These are phyloP conservation scores for Lissonota sp. DNA, from an alignment of 2,888 invertebrate species.

Conservation along the genomic window DNA sequence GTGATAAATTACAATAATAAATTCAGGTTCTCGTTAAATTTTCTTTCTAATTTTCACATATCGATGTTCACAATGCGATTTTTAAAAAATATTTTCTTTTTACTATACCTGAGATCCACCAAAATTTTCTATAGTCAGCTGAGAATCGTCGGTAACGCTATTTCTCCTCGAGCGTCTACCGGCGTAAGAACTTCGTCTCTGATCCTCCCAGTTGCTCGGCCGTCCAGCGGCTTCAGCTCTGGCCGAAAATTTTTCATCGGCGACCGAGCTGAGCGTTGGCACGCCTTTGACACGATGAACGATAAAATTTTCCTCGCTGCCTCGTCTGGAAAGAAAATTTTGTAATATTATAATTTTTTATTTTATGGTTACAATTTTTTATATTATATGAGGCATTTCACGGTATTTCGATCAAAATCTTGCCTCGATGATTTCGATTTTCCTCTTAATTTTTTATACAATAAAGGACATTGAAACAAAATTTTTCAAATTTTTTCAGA, in stretches of 20 bases:
- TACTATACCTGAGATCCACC: conserved; percentile 91
- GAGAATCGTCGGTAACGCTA: conserved; percentile 94
- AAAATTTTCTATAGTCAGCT: conserved; percentile 96
- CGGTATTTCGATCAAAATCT: too few relatives aligned
- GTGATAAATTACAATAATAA: background rate
- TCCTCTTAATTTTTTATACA: too few relatives aligned
- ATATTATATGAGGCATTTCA: too few relatives aligned
- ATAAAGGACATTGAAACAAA: too few relatives aligned
- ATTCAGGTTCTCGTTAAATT: background rate
- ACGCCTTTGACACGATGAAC: conserved; percentile 92
- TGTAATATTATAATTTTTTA: background rate
- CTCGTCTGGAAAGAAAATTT: conserved; percentile 73
- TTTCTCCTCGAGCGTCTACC: conserved; percentile 94
- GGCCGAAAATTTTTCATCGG: conserved; percentile 86
- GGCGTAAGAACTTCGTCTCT: conserved; percentile 89
- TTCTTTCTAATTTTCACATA: background rate
- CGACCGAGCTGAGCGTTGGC: conserved; percentile 90
- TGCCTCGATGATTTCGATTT: too few relatives aligned
- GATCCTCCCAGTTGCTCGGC: conserved; percentile 94
- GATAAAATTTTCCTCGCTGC: conserved; percentile 89
- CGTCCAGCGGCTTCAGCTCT: conserved; percentile 90
- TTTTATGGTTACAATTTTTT: too few relatives aligned
- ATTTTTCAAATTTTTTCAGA: too few relatives aligned
- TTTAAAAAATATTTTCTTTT: background rate
- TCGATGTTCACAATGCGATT: background rate